Base-by-base conservation (phyloP, 2,113 vertebrate species). In the Pseudorectes ferrugineus region DNA sequence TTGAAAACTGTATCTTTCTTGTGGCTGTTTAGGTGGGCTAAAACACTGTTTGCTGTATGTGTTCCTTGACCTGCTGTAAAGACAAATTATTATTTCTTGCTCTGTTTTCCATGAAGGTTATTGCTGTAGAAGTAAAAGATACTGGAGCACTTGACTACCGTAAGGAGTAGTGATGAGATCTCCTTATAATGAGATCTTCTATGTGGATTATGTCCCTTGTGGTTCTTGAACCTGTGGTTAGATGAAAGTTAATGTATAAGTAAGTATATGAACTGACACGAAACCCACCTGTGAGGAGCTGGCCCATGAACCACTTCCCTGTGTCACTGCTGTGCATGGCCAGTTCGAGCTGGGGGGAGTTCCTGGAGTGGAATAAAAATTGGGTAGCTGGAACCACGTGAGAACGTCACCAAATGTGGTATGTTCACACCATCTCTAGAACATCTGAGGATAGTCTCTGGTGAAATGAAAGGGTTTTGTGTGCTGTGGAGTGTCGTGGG, bases 361-460 rank as follows among this genome's bases (percentile, higher is more conserved):
- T 92, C n/a, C 63, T 73, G n/a, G 45, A 49, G n/a, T 2, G 11
- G 33, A 70, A 14, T 35, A 59, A 70, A 70, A 91, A 28, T 14
- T 10, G 13, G 1, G 16, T 23, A 5, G 10, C 24, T 76, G 42
- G 21, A 71, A 26, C 36, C 36, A 10, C 0, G 2, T 21, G 46
- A 31, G 21, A 45, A 12, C 35, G 24, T 82, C 38, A 35, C 12
- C 6, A 17, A 4, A 26, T 61, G 3, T 23, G 23, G 1, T n/a
- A 5, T 0, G 0, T 82, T 84, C 59, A 23, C 17, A 26, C 31
- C 24, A 12, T 58, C 22, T 7, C 7, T 38, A 63, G 35, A 24
- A 49, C 59, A 51, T 52, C 1, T 77, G 51, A 59, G 55, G 26
- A 6, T 20, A 23, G 29, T 8, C 14, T 62, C 51, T 40, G 51